Evolutionary conservation across 2,888 invertebrate species (phyloP).

Genomic region (Nomada ferruginata): DNA sequence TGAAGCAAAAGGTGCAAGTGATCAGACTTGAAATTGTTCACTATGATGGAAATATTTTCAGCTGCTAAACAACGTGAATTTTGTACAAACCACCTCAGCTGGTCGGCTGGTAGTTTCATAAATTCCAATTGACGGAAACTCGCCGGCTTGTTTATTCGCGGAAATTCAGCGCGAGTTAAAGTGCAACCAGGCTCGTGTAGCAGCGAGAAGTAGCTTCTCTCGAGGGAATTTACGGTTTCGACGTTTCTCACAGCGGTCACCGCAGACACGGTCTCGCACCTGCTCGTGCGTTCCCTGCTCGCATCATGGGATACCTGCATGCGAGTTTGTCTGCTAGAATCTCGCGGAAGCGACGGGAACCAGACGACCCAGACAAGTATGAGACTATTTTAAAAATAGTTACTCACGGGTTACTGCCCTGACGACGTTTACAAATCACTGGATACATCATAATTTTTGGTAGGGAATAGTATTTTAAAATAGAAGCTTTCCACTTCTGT

Average conservation of each 20-base stretch:
- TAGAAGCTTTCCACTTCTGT: too few relatives aligned
- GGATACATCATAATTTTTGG: too few relatives aligned
- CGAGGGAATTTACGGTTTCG: conserved; percentile 68
- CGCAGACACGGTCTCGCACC: conserved; percentile 51
- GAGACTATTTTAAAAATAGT: not conserved
- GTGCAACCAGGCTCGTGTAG: conserved; percentile 28
- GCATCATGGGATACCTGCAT: not conserved
- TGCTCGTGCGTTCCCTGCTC: conserved; percentile 5
- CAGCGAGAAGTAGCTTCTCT: conserved; percentile 52
- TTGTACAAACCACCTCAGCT: not conserved
- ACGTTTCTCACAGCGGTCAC: conserved; percentile 66
- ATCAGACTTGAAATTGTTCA: not conserved
- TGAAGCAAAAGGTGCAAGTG: too few relatives aligned
- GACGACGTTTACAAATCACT: too few relatives aligned
- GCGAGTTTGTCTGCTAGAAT: not conserved
- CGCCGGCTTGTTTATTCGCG: conserved; percentile 14
- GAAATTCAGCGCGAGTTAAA: conserved; percentile 52
- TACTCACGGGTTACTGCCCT: too few relatives aligned
- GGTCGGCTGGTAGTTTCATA: conserved; percentile 27
- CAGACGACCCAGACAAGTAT: not conserved
- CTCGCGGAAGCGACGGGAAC: not conserved
- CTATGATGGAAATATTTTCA: not conserved
- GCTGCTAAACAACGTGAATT: not conserved
- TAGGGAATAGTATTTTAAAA: not conserved
- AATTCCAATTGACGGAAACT: conserved; percentile 37